Base-by-base conservation (phyloP, 2,888 invertebrate species). In the Cephus nigrinus region DNA sequence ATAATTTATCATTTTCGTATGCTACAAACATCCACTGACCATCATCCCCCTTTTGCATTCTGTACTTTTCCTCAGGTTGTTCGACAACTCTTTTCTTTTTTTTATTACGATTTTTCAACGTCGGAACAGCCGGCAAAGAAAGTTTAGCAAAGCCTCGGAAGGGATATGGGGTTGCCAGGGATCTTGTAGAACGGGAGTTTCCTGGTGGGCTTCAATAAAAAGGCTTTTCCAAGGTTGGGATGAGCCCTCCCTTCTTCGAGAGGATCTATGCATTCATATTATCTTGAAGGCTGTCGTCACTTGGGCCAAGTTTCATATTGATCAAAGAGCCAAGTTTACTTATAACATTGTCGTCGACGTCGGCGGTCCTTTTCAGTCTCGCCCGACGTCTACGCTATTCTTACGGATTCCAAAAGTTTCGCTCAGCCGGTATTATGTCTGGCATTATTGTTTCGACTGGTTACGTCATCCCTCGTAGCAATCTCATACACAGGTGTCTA, bases 251-350 rank as follows among this genome's bases (percentile, higher is more conserved):
- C 71, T 71, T 55, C 23, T 80, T 79, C 55, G 15, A 55, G 40
- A 34, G 75, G 73, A 78, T 76, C 78, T 72, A 79, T 84, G 83
- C 84, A 84, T 84, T 82, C 82, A 79, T 84, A 84, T 84, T 86
- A 86, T 85, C 84, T 80, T 75, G 75, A 55, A 80, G 78, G 76
- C 69, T 75, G 79, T 75, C 77, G 84, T 82, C 82, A 81, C 80
- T 82, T 84, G 73, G 78, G 78, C 82, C 81, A 86, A 86, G 78
- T 84, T 84, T 80, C 79, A 74, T 84, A 87, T 86, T 82, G 84
- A 86, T 84, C 84, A 78, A 71, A 33, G 23, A 71, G 73, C 78
- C 73, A 73, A 77, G 80, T 83, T 82, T 82, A 80, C 31, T 71
- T 71, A 30, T 71, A 71, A 32, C 71, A n/a, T 71, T 71, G 71